Evolutionary conservation across 2,113 vertebrate species (phyloP), one percentile per base, ranked within the genome.

Genomic region (Mormyrus lacerda): DNA sequence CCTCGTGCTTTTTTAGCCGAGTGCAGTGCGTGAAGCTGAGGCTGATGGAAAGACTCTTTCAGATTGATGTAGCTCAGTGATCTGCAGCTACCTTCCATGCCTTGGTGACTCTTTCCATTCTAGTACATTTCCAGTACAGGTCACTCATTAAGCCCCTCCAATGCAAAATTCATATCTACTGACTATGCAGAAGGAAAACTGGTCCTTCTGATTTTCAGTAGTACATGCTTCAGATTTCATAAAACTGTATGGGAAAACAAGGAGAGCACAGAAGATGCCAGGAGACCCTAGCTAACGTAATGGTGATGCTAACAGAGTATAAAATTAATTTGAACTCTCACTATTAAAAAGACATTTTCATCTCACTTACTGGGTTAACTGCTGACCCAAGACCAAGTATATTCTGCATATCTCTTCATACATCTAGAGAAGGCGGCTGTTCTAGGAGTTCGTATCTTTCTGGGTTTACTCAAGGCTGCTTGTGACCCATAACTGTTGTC

Each of bases 331-430:
- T 47, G 15, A 6, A 31, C 7, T 39, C 15, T 73, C 31, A 51
- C 69, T 88, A 69, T 69, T 76, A 50, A 88, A 50, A 53, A 79
- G 17, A 35, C 21, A 88, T 88, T 82, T 82, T 76, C 48, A 51
- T 35, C 87, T n/a, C 45, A 76, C 44, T 0, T 50, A 17, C 13
- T 79, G 39, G 31, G 39, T 53, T 9, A 51, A 50, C 73, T 58
- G 27, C 73, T 89, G 73, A 83, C 39, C 88, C 50, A 83, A 44
- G 50, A n/a, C 31, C 35, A 39, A 21, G 19, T 82, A 82, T 53
- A 35, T 39, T 35, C 19, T 31, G 44, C 7, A 55, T 24, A 13
- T 76, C 19, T 19, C 69, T 76, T 39, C 48, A 79, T 55, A 44
- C 11, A n/a, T 89, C 19, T 21, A 27, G 31, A 24, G 73, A 50